phyloP scores from a whole-genome alignment of 2,888 invertebrate genomes.

The Timandra comae region DNA sequence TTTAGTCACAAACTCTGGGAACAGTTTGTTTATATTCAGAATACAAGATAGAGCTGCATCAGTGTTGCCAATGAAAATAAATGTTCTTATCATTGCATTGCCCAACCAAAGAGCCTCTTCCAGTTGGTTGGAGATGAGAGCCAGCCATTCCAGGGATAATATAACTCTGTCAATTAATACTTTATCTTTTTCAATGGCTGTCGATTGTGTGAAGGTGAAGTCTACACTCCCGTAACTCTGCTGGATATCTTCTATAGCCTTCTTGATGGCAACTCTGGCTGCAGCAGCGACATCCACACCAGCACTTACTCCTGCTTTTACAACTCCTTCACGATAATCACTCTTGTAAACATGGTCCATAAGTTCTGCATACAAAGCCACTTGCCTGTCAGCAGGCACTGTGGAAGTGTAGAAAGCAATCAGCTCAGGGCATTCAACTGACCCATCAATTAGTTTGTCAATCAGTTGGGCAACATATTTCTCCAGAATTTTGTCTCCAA shows the following conservation, averaged over 20 bases:
- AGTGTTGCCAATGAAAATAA: slow-evolving; percentile 87
- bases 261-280: slow-evolving; percentile 90
- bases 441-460: slow-evolving; percentile 59
- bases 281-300: slow-evolving; percentile 90
- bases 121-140: slow-evolving; percentile 85
- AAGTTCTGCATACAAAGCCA: slow-evolving; percentile 80
- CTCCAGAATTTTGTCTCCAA: slow-evolving; percentile 85
- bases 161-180: slow-evolving; percentile 57
- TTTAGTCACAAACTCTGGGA: slow-evolving; percentile 50
- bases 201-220: slow-evolving; percentile 80
- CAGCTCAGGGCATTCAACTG: slow-evolving; percentile 83
- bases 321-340: slow-evolving; percentile 80
- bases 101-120: slow-evolving; percentile 90
- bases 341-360: slow-evolving; percentile 81
- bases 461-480: slow-evolving; percentile 84
- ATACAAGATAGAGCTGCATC: slow-evolving; percentile 88
- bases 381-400: slow-evolving; percentile 77
- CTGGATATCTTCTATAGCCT: slow-evolving; percentile 70
- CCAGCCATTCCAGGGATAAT: slow-evolving; percentile 88
- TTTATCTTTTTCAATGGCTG: slow-evolving; percentile 75
- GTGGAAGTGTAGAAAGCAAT: slow-evolving; percentile 92
- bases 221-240: slow-evolving; percentile 68
- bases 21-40: slow-evolving; percentile 49
- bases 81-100: slow-evolving; percentile 91
- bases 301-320: slow-evolving; percentile 83